Evolutionary conservation across 2,113 vertebrate species (phyloP).

Genomic region (Pteropus alecto): DNA sequence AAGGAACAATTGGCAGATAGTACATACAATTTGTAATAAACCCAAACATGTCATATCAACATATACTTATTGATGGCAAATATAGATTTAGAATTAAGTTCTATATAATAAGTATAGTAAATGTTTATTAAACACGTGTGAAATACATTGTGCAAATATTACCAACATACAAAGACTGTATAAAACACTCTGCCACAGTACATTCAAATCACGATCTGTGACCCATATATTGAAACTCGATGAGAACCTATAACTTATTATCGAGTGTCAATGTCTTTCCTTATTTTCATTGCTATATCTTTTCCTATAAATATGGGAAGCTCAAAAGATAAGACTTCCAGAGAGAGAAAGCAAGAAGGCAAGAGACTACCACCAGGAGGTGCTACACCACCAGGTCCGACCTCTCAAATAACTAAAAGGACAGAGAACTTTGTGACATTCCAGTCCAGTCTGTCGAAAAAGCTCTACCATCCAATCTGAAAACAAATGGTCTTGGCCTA

Average conservation of each 20-base stretch:
- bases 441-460: background rate
- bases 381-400: background rate
- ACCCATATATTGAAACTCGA: background rate
- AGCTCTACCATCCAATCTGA: background rate
- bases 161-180: background rate
- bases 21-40: background rate
- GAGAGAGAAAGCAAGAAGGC: background rate
- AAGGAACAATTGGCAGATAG: background rate
- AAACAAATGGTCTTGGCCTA: background rate
- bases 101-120: background rate
- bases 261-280: background rate
- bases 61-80: background rate
- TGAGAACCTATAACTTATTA: background rate
- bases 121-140: background rate
- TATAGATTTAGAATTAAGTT: slow-evolving; percentile 27
- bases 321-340: background rate
- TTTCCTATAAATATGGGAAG: background rate
- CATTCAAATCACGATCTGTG: background rate
- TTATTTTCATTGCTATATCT: background rate
- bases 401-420: background rate
- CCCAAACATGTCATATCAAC: background rate
- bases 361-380: background rate
- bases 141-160: background rate
- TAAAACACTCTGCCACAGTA: background rate
- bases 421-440: background rate